Evolutionary conservation across 2,113 vertebrate species (phyloP).

Genomic region (Notechis scutatus): DNA sequence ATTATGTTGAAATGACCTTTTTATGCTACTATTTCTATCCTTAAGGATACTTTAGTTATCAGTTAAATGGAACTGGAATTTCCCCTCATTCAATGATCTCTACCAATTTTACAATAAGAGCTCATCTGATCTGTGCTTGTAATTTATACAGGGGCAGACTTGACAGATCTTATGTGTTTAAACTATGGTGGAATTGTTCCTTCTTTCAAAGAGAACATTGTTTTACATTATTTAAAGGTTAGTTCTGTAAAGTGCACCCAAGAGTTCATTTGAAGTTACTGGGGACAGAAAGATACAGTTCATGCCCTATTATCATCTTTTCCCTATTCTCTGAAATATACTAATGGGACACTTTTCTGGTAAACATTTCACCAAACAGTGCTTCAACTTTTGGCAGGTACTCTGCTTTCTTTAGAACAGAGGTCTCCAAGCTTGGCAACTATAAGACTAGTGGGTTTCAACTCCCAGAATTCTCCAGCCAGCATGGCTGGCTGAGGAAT

Average conservation of each 20-base stretch:
- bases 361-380: neutral
- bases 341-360: neutral
- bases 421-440: too few relatives aligned
- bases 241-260: neutral
- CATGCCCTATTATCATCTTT: neutral
- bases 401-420: neutral
- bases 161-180: neutral
- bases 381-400: neutral
- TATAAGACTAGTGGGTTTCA: too few relatives aligned
- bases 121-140: neutral
- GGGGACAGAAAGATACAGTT: neutral
- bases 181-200: neutral
- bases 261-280: neutral
- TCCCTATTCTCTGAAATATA: neutral
- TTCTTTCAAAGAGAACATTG: neutral
- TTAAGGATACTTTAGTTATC: neutral
- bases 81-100: neutral
- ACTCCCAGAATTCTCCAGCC: too few relatives aligned
- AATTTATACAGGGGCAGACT: neutral
- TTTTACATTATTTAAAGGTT: neutral
- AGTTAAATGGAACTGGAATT: neutral
- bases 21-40: neutral
- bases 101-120: neutral
- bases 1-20: neutral
- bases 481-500: too few relatives aligned